Evolutionary conservation across 2,113 vertebrate genomes (phyloP).

Genomic region (Symphodus melops): DNA sequence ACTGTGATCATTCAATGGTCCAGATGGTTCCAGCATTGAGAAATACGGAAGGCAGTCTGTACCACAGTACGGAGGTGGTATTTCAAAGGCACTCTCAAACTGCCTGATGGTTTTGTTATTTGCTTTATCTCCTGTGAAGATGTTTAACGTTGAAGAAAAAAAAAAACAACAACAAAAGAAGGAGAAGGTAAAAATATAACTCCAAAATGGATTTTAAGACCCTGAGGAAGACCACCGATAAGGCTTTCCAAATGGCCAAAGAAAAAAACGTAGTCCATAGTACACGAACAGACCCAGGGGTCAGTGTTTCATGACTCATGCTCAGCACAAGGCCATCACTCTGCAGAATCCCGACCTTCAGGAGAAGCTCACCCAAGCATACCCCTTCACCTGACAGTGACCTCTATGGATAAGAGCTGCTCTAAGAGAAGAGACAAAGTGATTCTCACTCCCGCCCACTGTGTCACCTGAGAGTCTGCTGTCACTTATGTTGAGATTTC

Average conservation of each 20-base stretch:
- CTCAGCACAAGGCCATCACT: constrained; percentile 42
- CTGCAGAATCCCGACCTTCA: constrained; percentile 34
- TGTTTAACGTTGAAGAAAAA: constrained; percentile 21
- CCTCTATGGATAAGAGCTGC: constrained; percentile 42
- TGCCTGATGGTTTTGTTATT: constrained; percentile 45
- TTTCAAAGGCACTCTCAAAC: constrained; percentile 52
- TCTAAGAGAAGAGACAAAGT: constrained; percentile 16
- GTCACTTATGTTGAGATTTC: constrained; percentile 28
- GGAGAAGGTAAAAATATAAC: constrained; percentile 20
- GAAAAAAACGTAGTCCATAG: constrained; percentile 25
- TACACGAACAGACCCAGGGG: constrained; percentile 27
- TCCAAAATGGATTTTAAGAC: constrained; percentile 23
- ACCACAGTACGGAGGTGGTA: constrained; percentile 58
- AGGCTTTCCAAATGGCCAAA: constrained; percentile 10
- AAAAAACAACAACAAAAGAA: background rate
- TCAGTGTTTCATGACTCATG: constrained; percentile 45
- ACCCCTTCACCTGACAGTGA: constrained; percentile 51
- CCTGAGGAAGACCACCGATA: constrained; percentile 21
- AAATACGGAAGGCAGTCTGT: constrained; percentile 54
- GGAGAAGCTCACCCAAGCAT: constrained; percentile 49
- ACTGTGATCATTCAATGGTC: constrained; percentile 62
- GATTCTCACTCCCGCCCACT: constrained; percentile 17
- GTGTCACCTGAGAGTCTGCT: constrained; percentile 24
- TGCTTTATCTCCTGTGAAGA: constrained; percentile 31
- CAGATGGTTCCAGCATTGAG: constrained; percentile 67